Percentiles rank a stretch among this genome's conserved stretches.
These are phyloP conservation scores for Lithophane semibrunnea DNA, from an alignment of 2,888 invertebrate species.

Conservation along the genomic window DNA sequence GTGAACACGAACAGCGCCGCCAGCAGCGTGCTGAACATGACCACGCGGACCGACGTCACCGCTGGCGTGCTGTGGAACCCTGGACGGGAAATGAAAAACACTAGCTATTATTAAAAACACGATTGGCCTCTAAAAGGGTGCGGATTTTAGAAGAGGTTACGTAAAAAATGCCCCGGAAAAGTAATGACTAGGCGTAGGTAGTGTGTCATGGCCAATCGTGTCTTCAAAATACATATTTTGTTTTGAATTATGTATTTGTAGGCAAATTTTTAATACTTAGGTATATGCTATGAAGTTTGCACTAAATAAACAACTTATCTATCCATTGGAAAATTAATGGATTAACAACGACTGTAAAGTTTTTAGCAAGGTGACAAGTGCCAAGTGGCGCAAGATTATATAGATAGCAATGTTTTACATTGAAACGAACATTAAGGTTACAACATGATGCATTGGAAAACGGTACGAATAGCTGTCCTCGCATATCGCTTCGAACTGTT, in stretches of 20 bases:
- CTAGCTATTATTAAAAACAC: not conserved
- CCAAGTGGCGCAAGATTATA: no score
- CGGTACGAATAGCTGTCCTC: not conserved
- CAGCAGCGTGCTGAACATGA: constrained; percentile 89
- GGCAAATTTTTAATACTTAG: no score
- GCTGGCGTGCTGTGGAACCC: constrained; percentile 87
- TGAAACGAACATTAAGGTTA: not conserved
- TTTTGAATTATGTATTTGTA: no score
- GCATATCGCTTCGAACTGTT: not conserved
- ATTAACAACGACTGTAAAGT: no score
- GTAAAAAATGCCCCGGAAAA: not conserved
- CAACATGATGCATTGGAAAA: not conserved
- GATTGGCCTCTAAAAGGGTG: not conserved
- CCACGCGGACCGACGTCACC: constrained; percentile 88
- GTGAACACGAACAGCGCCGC: constrained; percentile 91
- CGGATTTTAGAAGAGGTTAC: not conserved
- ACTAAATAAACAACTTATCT: no score
- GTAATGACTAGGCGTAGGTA: not conserved
- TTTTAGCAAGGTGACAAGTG: no score
- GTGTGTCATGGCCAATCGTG: no score
- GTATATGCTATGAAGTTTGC: no score
- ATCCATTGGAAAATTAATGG: no score
- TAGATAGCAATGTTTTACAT: no score
- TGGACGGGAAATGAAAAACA: constrained; percentile 54
- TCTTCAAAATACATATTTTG: no score